phyloP scores from a whole-genome alignment of 2,888 invertebrate genomes.

The Seira musarum region DNA sequence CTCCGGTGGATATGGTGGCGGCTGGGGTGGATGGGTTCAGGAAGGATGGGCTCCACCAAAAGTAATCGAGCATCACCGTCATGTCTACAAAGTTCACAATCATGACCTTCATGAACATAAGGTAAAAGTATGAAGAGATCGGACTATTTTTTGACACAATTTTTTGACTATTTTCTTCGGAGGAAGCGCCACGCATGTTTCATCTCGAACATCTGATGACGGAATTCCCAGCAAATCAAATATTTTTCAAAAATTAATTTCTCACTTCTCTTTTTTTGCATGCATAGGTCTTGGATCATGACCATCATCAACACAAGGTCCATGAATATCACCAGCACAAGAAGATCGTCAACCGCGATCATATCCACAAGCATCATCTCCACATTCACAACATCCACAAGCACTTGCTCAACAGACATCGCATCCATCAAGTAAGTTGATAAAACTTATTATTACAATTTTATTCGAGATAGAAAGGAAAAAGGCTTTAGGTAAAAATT shows the following conservation, averaged over 20 bases:
- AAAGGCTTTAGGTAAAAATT: too few relatives aligned
- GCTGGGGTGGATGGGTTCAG: conserved; percentile 45
- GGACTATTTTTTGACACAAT: too few relatives aligned
- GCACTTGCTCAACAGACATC: conserved; percentile 60
- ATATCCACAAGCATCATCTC: conserved; percentile 65
- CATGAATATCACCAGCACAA: conserved; percentile 61
- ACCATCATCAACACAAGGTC: conserved; percentile 62
- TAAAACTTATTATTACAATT: too few relatives aligned
- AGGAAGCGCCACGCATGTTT: neutral
- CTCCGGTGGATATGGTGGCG: conserved; percentile 35
- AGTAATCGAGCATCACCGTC: conserved; percentile 60
- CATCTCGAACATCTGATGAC: neutral
- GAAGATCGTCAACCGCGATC: conserved; percentile 64
- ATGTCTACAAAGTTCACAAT: conserved; percentile 62
- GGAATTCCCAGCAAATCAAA: neutral
- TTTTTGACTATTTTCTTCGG: too few relatives aligned
- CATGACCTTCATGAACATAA: conserved; percentile 59
- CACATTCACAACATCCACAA: conserved; percentile 62
- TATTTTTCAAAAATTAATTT: too few relatives aligned
- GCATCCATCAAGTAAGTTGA: conserved; percentile 57
- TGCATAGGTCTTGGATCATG: conserved; percentile 51
- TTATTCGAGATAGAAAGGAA: too few relatives aligned
- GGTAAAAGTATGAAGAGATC: conserved; percentile 22
- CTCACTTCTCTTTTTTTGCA: too few relatives aligned
- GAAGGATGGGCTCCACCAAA: conserved; percentile 62